Evolutionary conservation across 2,797 vertebrate genomes (phyloP).

Genomic region (Hypotaenidia philippensis): DNA sequence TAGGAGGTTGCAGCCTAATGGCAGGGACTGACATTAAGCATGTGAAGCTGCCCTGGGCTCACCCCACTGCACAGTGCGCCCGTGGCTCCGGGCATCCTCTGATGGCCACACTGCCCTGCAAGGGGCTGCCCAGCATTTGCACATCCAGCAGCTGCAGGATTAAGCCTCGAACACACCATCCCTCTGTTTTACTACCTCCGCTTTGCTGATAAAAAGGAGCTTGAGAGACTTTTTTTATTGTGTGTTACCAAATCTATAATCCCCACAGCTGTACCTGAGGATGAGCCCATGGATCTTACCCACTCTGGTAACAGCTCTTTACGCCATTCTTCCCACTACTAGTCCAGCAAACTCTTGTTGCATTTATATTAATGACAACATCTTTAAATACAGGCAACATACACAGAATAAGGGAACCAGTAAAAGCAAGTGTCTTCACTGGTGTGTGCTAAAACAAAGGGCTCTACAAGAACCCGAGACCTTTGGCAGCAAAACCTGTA

Average conservation of each 20-base stretch:
- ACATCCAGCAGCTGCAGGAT: accelerated
- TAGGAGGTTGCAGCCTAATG: not conserved
- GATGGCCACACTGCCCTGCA: accelerated
- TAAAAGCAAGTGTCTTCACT: not conserved
- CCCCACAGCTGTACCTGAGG: not conserved
- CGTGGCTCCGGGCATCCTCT: not conserved
- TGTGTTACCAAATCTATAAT: not conserved
- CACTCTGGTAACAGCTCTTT: not conserved
- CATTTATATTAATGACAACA: not conserved
- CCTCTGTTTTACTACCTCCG: not conserved
- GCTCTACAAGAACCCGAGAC: not conserved
- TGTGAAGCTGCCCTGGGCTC: not conserved
- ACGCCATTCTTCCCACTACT: not conserved
- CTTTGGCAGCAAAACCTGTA: not conserved
- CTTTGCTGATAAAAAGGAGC: not conserved
- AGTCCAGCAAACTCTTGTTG: not conserved
- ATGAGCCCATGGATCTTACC: not conserved
- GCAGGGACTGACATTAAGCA: not conserved
- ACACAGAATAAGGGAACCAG: not conserved
- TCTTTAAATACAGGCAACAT: not conserved
- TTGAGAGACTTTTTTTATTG: not conserved
- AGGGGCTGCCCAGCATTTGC: not conserved
- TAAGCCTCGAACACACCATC: not conserved
- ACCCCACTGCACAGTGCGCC: not conserved
- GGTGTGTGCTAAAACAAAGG: not conserved